These are phyloP conservation scores for Neomorphus geoffroyi DNA, from an alignment of 2,797 vertebrate species.

Conservation along the genomic window DNA sequence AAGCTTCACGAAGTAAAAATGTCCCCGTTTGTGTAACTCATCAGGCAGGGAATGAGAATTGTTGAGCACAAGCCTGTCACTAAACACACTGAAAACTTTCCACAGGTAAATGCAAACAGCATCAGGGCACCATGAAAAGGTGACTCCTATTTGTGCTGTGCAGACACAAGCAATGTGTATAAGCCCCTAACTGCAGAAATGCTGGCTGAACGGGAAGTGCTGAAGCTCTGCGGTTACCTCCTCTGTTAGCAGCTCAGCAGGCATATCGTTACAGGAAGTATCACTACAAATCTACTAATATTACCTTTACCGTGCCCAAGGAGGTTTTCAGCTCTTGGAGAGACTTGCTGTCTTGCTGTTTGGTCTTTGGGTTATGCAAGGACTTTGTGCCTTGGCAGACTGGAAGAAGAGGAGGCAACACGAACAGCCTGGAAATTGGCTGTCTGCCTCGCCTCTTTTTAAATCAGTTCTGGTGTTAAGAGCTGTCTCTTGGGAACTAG, in stretches of 20 bases:
- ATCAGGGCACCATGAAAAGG: background rate
- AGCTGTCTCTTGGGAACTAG: constrained; percentile 45
- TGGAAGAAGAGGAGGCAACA: constrained; percentile 32
- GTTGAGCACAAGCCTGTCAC: background rate
- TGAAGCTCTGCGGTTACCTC: background rate
- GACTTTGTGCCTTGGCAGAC: constrained; percentile 54
- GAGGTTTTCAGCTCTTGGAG: background rate
- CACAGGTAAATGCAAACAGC: background rate
- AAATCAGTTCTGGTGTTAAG: background rate
- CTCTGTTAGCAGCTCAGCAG: background rate
- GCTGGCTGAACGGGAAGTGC: background rate
- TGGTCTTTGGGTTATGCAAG: constrained; percentile 37
- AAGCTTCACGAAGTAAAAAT: background rate
- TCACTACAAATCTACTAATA: background rate
- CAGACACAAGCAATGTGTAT: background rate
- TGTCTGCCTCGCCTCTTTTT: constrained; percentile 28
- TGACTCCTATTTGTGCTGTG: background rate
- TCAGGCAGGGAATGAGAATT: background rate
- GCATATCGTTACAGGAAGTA: background rate
- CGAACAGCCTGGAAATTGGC: constrained; percentile 51
- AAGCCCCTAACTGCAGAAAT: background rate
- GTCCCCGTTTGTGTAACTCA: background rate
- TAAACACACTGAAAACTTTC: background rate
- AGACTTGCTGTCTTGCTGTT: background rate
- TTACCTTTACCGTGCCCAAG: background rate